phyloP scores from a whole-genome alignment of 2,797 vertebrate species.

The Falco berigora region DNA sequence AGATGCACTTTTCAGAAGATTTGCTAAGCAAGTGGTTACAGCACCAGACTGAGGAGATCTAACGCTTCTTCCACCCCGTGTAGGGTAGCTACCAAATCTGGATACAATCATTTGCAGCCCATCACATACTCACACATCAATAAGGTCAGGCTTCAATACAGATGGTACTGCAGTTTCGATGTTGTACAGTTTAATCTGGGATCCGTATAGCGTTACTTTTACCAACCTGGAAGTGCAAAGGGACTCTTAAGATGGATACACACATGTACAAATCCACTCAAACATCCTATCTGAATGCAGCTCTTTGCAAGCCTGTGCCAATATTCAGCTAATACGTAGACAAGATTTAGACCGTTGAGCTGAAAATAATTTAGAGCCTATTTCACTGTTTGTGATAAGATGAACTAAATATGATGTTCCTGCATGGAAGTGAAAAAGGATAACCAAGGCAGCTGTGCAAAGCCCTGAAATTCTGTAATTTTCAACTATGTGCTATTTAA shows the following conservation, averaged over 20 bases:
- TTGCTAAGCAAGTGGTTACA: neutral
- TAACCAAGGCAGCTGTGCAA: neutral
- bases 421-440: neutral
- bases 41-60: neutral
- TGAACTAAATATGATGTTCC: neutral
- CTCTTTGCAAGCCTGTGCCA: neutral
- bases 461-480: neutral
- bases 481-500: neutral
- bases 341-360: neutral
- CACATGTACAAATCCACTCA: neutral
- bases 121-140: constrained; percentile 88
- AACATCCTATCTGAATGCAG: neutral
- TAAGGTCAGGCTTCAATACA: constrained; percentile 95
- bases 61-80: fast-evolving
- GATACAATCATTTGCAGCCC: fast-evolving
- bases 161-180: constrained; percentile 96
- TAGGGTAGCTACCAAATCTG: neutral
- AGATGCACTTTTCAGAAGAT: neutral
- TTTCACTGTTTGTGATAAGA: neutral
- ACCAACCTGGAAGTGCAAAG: constrained; percentile 78
- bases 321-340: neutral
- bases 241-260: neutral
- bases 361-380: neutral
- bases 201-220: constrained; percentile 92
- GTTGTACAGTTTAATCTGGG: constrained; percentile 93